Evolutionary conservation across 2,888 invertebrate genomes (phyloP), one percentile per base, ranked within the genome.

Genomic region (Baccha elongata): DNA sequence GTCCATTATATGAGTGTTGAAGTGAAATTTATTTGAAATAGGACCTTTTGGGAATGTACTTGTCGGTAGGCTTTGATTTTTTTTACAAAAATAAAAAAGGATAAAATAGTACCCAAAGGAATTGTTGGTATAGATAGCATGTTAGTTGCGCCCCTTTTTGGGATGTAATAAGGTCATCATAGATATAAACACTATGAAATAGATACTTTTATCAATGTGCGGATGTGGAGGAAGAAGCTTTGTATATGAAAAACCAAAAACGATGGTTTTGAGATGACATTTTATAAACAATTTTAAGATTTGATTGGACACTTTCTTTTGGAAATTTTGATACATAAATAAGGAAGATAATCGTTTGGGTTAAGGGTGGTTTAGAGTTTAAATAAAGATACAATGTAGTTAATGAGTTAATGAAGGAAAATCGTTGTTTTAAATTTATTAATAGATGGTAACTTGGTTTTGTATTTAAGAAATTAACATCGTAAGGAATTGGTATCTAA

Each of bases 161-260:
- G 35, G 23, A 15, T 13, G 13, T 10, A 67, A 71, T 65, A 75
- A 48, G 81, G 81, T 76, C 76, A 76, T 76, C 76, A 62, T 32
- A 81, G 81, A 81, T 81, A 81, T 81, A 81, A 76, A 71, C 67
- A 67, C 60, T 71, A 76, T 76, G 81, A 71, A 76, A 67, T 71
- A 67, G 71, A 81, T 76, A 76, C 69, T 81, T 76, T 65, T n/a
- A 29, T 50, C 50, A 60, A 67, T 69, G 72, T 26, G 23, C 52
- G 50, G 42, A 37, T 37, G 29, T 40, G 11, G 0, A 58, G 4
- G 3, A 5, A 48, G 6, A 35, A n/a, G 23, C 3, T 1, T 15
- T 4, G 1, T 13, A n/a, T 53, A 26, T 40, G 26, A 19, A 32
- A 17, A 29, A 11, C 29, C 10, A 50, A 29, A 0, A 35, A 19